phyloP scores from a whole-genome alignment of 2,888 invertebrate genomes.

The Mesorhabditis belari region DNA sequence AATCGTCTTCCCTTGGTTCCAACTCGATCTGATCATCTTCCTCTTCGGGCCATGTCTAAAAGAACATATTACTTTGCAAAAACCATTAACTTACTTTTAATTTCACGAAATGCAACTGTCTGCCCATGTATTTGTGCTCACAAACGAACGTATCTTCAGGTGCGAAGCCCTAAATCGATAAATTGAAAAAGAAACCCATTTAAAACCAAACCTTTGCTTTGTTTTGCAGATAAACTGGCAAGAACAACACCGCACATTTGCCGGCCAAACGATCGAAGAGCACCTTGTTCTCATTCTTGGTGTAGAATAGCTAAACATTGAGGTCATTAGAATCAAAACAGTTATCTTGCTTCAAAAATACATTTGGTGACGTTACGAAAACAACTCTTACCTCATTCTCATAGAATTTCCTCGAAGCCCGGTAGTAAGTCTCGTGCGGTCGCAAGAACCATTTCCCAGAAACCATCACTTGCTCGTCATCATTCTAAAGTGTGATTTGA shows the following conservation, averaged over 20 bases:
- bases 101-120: constrained; percentile 81
- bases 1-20: constrained; percentile 66
- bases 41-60: constrained; percentile 40
- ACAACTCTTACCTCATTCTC: constrained; percentile 66
- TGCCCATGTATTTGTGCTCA: constrained; percentile 84
- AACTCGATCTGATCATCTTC: constrained; percentile 60
- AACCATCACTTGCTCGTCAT: constrained; percentile 61
- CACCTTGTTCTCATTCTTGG: constrained; percentile 76
- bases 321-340: background rate
- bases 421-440: constrained; percentile 91
- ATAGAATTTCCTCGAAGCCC: constrained; percentile 85
- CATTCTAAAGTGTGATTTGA: constrained; percentile 14
- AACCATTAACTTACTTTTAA: constrained; percentile 60
- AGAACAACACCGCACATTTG: constrained; percentile 71
- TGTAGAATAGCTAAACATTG: constrained; percentile 72
- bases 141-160: constrained; percentile 94
- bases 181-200: background rate
- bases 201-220: background rate
- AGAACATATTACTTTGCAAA: background rate
- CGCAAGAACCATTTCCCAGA: constrained; percentile 79
- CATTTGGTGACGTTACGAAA: background rate
- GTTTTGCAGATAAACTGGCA: background rate
- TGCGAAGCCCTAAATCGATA: constrained; percentile 60
- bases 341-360: no score
- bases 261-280: constrained; percentile 78